A percentile compares a stretch with the other conserved stretches of the same genome.
These are phyloP conservation scores for Myiotriccus ornatus DNA, from an alignment of 2,797 vertebrate genomes.

Conservation along the genomic window DNA sequence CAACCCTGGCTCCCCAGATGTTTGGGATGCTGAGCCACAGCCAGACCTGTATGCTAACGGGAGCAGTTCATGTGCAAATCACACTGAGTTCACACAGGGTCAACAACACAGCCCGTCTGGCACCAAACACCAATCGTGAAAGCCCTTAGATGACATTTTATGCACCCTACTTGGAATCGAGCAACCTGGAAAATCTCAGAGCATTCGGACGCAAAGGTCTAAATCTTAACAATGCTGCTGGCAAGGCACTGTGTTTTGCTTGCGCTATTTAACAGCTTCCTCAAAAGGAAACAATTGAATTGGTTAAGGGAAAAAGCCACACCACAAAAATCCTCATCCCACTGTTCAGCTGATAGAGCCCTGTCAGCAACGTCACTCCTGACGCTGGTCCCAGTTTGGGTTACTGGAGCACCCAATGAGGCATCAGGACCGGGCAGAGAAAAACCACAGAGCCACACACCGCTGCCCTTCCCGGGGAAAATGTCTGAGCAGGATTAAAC, in stretches of 20 bases:
- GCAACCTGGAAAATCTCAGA: not conserved
- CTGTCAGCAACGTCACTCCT: not conserved
- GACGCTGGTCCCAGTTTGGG: not conserved
- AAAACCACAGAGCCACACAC: not conserved
- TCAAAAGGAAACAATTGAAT: not conserved
- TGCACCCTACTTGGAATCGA: not conserved
- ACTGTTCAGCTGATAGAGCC: not conserved
- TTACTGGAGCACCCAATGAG: not conserved
- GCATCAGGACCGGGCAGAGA: not conserved
- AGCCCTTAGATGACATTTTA: not conserved
- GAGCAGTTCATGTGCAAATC: not conserved
- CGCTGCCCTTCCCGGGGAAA: not conserved
- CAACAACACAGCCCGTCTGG: not conserved
- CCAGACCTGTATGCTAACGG: not conserved
- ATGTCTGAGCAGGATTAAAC: not conserved
- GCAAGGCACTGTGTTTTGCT: not conserved
- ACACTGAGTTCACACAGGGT: not conserved
- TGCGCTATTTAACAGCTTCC: not conserved
- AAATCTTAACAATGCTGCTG: not conserved
- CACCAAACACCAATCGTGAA: accelerated
- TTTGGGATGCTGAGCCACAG: not conserved
- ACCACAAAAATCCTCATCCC: not conserved
- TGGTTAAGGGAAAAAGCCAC: not conserved
- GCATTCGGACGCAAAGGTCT: not conserved
- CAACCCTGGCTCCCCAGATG: accelerated